phyloP scores from a whole-genome alignment of 2,888 invertebrate genomes.

The Rambutsinella grinnellia region DNA sequence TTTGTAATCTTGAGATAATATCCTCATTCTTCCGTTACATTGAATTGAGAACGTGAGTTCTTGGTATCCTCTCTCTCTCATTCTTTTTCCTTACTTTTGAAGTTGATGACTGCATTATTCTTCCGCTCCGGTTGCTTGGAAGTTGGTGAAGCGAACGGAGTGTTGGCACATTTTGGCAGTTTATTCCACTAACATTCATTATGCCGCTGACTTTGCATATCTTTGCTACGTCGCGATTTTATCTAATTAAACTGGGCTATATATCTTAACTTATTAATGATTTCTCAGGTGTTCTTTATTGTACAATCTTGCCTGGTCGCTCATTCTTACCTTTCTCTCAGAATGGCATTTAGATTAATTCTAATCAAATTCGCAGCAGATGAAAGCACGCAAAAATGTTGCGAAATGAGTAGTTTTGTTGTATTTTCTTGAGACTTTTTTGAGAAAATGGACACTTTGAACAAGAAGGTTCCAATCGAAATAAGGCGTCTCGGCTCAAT shows the following conservation, averaged over 20 bases:
- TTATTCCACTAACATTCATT: too few relatives aligned
- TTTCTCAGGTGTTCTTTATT: neutral
- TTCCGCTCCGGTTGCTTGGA: conserved; percentile 41
- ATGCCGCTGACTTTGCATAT: too few relatives aligned
- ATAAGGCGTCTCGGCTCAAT: too few relatives aligned
- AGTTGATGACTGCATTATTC: conserved; percentile 21
- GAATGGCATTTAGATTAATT: too few relatives aligned
- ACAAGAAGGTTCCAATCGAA: too few relatives aligned
- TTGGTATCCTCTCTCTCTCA: neutral
- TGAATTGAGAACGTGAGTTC: neutral
- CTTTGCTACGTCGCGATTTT: too few relatives aligned
- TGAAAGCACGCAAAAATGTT: too few relatives aligned
- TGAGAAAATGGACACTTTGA: too few relatives aligned
- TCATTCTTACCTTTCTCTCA: neutral
- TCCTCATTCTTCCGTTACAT: neutral
- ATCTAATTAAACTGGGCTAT: neutral
- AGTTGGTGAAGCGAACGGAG: conserved; percentile 36
- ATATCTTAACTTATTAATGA: neutral
- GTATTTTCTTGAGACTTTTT: too few relatives aligned
- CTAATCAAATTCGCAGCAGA: too few relatives aligned
- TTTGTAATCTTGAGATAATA: conserved; percentile 8
- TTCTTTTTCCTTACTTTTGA: neutral
- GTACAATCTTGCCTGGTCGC: neutral
- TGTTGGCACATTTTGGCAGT: conserved; percentile 24
- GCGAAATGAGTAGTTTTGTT: too few relatives aligned